Evolutionary conservation across 2,797 vertebrate species (phyloP).

Genomic region (Agapornis canus): DNA sequence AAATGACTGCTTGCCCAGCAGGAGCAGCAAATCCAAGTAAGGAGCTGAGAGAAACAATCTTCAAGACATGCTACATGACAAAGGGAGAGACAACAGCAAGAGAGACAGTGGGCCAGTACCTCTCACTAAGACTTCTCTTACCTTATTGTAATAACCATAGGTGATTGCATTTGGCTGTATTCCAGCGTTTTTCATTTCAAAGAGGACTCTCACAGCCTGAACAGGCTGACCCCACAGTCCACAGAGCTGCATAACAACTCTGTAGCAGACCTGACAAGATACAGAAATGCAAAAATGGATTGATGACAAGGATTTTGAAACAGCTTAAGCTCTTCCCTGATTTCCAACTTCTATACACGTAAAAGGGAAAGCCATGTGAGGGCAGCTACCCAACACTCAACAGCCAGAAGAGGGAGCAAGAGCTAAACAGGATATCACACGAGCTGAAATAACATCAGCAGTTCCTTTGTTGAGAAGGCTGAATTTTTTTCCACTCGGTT

Average conservation of each 20-base stretch:
- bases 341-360: not conserved
- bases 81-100: not conserved
- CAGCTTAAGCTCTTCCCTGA: not conserved
- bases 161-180: constrained; percentile 96
- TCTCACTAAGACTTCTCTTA: constrained; percentile 18
- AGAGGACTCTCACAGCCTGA: constrained; percentile 92
- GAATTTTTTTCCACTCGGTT: not conserved
- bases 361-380: not conserved
- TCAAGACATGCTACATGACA: not conserved
- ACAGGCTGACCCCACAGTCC: constrained; percentile 93
- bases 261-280: constrained; percentile 90
- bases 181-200: constrained; percentile 96
- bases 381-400: not conserved
- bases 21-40: not conserved
- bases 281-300: not conserved
- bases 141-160: constrained; percentile 90
- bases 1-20: not conserved
- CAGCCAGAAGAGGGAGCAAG: constrained; percentile 3
- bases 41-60: not conserved
- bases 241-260: constrained; percentile 97
- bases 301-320: not conserved
- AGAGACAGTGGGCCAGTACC: not conserved
- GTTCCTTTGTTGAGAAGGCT: not conserved
- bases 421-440: not conserved
- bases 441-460: not conserved